phyloP scores from a whole-genome alignment of 2,113 vertebrate genomes.

The Agelaius tricolor region DNA sequence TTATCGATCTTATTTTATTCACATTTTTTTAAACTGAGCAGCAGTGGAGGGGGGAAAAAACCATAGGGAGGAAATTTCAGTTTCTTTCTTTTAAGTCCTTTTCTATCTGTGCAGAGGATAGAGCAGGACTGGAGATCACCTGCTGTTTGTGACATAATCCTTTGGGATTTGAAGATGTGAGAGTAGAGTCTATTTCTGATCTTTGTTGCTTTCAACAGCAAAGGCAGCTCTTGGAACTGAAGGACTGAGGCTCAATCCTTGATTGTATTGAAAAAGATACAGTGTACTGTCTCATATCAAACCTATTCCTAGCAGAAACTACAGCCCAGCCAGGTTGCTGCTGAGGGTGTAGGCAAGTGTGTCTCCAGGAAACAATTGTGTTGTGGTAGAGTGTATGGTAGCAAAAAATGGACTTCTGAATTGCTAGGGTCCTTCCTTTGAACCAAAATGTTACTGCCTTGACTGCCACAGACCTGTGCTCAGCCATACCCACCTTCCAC shows the following conservation, averaged over 20 bases:
- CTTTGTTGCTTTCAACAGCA: constrained; percentile 20
- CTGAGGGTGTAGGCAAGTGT: neutral
- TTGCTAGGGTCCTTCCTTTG: neutral
- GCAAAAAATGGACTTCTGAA: neutral
- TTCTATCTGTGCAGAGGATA: neutral
- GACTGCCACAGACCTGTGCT: neutral
- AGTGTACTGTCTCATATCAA: neutral
- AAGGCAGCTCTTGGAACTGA: neutral
- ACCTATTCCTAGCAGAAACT: neutral
- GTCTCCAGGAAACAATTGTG: neutral
- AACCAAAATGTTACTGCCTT: neutral
- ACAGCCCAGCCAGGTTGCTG: neutral
- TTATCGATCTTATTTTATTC: neutral
- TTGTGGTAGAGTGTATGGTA: neutral
- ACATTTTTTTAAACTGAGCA: neutral
- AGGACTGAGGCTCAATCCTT: neutral
- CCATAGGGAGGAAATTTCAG: neutral
- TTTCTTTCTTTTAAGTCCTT: constrained; percentile 8
- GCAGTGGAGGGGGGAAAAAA: neutral
- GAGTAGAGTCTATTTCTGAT: constrained; percentile 1
- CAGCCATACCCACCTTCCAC: neutral
- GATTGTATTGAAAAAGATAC: neutral
- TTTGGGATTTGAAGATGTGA: constrained; percentile 35
- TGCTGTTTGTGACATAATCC: constrained; percentile 43
- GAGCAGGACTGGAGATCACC: constrained; percentile 21